These are phyloP conservation scores for Hyposoter dolosus DNA, from an alignment of 2,888 invertebrate species.

Conservation along the genomic window DNA sequence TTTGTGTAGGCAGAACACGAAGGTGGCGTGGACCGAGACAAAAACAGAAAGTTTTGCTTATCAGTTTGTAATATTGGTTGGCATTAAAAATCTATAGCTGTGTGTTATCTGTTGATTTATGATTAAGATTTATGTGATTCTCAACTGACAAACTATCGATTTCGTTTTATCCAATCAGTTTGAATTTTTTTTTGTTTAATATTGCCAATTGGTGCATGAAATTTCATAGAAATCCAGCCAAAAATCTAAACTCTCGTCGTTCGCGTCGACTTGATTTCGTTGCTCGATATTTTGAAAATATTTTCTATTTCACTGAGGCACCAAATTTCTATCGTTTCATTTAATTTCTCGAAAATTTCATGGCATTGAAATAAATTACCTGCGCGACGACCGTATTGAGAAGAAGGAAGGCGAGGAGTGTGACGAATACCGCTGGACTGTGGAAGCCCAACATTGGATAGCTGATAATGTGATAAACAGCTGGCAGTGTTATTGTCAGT, in stretches of 20 bases:
- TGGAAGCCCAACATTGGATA: conserved; percentile 91
- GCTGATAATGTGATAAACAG: conserved; percentile 91
- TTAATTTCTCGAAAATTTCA: not conserved
- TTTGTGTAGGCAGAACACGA: conserved; percentile 37
- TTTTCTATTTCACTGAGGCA: not conserved
- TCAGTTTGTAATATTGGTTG: conserved; percentile 35
- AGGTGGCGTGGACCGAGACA: conserved; percentile 29
- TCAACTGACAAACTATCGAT: not conserved
- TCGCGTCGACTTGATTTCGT: not conserved
- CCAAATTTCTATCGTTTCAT: not conserved
- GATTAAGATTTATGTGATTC: not conserved
- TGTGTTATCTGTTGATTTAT: not conserved
- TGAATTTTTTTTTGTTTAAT: not conserved
- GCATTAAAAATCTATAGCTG: conserved; percentile 7
- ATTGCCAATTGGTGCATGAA: conserved; percentile 7
- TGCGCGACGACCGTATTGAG: conserved; percentile 91
- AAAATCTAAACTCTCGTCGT: not conserved
- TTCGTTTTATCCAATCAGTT: not conserved
- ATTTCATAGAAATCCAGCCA: not conserved
- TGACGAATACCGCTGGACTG: conserved; percentile 89
- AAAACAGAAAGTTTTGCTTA: conserved; percentile 49
- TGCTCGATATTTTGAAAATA: not conserved
- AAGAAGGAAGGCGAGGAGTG: conserved; percentile 89
- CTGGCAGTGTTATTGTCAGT: conserved; percentile 90
- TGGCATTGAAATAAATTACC: conserved; percentile 80